Evolutionary conservation across 2,888 invertebrate genomes (phyloP).

Genomic region (Ectemnius continuus): DNA sequence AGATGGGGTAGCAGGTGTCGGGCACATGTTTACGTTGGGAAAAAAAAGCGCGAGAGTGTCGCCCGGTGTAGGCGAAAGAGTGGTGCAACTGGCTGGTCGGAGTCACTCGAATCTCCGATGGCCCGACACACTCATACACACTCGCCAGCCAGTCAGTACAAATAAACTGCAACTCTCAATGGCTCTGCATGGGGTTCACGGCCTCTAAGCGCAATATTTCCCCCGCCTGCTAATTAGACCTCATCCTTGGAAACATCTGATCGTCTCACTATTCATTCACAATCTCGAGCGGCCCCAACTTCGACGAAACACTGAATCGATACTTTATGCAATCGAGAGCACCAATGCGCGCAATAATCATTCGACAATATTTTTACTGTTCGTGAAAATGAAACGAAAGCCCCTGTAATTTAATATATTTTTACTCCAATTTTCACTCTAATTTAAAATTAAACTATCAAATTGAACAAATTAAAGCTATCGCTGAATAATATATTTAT

Average conservation of each 20-base stretch:
- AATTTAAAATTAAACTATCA: no score
- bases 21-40: constrained; percentile 61
- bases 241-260: constrained; percentile 33
- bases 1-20: constrained; percentile 64
- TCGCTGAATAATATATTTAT: no score
- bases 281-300: not conserved
- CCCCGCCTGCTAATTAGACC: constrained; percentile 39
- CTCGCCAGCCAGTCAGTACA: constrained; percentile 47
- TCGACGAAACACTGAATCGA: not conserved
- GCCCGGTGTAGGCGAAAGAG: constrained; percentile 14
- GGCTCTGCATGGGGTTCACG: constrained; percentile 70
- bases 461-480: no score
- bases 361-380: no score
- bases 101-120: constrained; percentile 16
- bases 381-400: no score
- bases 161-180: constrained; percentile 65
- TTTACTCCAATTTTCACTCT: no score
- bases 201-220: constrained; percentile 64
- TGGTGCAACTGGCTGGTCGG: constrained; percentile 22
- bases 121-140: constrained; percentile 48
- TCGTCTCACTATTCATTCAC: constrained; percentile 49
- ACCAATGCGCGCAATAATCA: no score
- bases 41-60: no score
- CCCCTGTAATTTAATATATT: no score
- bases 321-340: not conserved